These are phyloP conservation scores for Prenolepis imparis DNA, from an alignment of 2,888 invertebrate genomes.

Conservation along the genomic window DNA sequence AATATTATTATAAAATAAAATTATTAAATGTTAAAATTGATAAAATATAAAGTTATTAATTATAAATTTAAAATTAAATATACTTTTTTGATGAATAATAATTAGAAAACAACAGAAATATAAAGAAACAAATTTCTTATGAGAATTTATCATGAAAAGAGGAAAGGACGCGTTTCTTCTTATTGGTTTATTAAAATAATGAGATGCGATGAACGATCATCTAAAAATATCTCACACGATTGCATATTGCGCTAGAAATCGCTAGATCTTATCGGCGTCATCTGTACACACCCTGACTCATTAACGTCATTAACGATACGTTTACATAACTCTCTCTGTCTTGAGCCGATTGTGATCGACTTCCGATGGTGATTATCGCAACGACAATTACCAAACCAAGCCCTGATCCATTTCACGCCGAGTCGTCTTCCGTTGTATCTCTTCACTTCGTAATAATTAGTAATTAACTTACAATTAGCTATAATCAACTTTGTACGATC, in stretches of 20 bases:
- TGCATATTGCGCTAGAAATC: conserved; percentile 26
- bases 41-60: too few relatives aligned
- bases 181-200: conserved; percentile 22
- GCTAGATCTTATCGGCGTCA: conserved; percentile 38
- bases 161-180: neutral
- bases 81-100: neutral
- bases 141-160: neutral
- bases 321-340: conserved; percentile 67
- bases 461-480: conserved; percentile 44
- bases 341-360: conserved; percentile 66
- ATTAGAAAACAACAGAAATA: neutral
- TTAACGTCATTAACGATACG: conserved; percentile 44
- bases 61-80: too few relatives aligned
- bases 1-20: neutral
- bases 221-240: conserved; percentile 10
- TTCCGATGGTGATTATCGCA: conserved; percentile 61
- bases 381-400: conserved; percentile 59
- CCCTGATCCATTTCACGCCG: conserved; percentile 78
- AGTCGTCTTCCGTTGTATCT: conserved; percentile 83
- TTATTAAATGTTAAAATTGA: neutral
- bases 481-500: conserved; percentile 9
- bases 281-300: conserved; percentile 54
- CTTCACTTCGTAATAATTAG: conserved; percentile 32
- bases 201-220: neutral
- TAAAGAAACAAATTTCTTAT: neutral